Evolutionary conservation across 1,140 invertebrate genomes (phyloP).

Genomic region (Cydia pomonella): DNA sequence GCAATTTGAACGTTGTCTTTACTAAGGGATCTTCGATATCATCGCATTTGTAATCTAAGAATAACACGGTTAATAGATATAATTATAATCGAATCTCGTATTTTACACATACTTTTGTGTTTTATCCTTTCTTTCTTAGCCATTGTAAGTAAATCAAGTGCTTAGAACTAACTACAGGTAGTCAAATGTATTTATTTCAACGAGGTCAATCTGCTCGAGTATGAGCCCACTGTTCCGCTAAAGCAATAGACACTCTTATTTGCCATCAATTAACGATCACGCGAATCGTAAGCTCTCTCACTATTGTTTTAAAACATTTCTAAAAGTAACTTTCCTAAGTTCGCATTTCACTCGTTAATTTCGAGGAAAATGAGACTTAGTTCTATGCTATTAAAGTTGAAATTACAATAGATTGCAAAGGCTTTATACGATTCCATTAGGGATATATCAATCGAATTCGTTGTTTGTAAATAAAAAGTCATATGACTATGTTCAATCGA

Average conservation of each 20-base stretch:
- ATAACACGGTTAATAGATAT: too few relatives aligned
- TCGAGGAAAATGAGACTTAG: not conserved
- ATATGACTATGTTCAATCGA: not conserved
- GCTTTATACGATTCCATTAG: not conserved
- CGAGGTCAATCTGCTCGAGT: not conserved
- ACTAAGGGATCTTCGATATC: not conserved
- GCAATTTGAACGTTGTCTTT: not conserved
- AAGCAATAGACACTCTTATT: constrained; percentile 6
- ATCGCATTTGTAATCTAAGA: too few relatives aligned
- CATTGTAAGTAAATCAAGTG: too few relatives aligned
- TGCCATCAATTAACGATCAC: not conserved
- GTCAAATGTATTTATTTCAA: too few relatives aligned
- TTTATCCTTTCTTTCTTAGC: too few relatives aligned
- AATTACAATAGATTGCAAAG: not conserved
- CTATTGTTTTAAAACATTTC: constrained; percentile 6
- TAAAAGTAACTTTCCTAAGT: not conserved
- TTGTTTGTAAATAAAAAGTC: not conserved
- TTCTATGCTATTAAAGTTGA: not conserved
- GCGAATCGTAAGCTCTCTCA: not conserved
- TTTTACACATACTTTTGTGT: too few relatives aligned
- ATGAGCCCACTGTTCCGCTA: not conserved
- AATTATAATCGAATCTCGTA: too few relatives aligned
- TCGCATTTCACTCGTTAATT: not conserved
- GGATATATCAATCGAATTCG: not conserved
- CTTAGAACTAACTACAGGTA: too few relatives aligned